Evolutionary conservation across 2,797 vertebrate species (phyloP), one percentile per base, ranked within the genome.

Genomic region (Scomberomorus guttatus): DNA sequence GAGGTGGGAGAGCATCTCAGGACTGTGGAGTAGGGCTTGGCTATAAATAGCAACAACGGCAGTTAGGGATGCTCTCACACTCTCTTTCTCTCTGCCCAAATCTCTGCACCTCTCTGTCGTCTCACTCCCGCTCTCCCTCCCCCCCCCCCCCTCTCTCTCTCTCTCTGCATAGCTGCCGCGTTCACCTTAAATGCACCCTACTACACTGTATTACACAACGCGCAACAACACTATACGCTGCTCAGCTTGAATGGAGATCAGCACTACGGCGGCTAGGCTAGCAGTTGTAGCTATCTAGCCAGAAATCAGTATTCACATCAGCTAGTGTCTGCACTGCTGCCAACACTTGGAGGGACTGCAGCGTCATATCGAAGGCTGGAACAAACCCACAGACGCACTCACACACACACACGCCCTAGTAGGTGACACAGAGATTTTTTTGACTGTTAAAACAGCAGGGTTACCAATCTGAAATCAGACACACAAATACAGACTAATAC

Each of bases 121-220:
- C 90, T 90, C 85, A 18, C 84, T 84, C 85, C 75, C 29, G 52
- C 84, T 83, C 88, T 76, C 84, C 55, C 83, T 79, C 80, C 67
- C 25, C 27, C 27, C 17, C 57, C 9, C 29, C 29, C 50, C 11
- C 54, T 4, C 42, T n/a, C 82, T 29, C 50, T 64, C 77, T 73
- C 87, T 85, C 77, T 75, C 87, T 88, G 90, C 92, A 90, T 87
- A 84, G 84, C 87, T 84, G 87, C 86, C 22, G 77, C 24, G 89
- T 79, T 94, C 91, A 94, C 93, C 93, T 94, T 90, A 89, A 69
- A 94, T 92, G 91, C 91, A 90, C 93, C 73, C 88, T 89, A 89
- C 90, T 91, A 90, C 90, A 84, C 83, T 81, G 79, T 88, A 81
- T 90, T 91, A 88, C 92, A 92, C 89, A 89, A 92, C 80, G 56